Base-by-base conservation (phyloP, 37 sponge, comb jelly and placozoan genomes). In the Halichondria panicea region DNA sequence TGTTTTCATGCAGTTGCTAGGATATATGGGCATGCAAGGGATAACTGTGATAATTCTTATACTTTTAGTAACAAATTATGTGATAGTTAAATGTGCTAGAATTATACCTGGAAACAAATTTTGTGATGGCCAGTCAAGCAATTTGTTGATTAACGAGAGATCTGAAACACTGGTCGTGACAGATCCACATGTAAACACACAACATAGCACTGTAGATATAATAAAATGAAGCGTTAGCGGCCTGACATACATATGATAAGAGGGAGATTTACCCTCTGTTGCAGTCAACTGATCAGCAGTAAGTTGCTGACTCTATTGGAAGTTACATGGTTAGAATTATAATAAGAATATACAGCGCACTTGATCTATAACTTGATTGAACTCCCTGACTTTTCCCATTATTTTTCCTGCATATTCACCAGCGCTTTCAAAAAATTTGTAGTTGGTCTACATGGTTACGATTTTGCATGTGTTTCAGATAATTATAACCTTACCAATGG, bases 371-470 rank as follows among this genome's bases (percentile, higher is more conserved):
- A 64, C 18, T 12, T 55, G 48, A 55, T 82, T 92, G 64, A 87
- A 87, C 61, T 87, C 88, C 7, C 32, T 76, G 0, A 92, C 65
- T 43, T 91, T 91, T 7, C 50, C 74, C 31, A 85, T 41, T 39
- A 91, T 77, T 57, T 91, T 91, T 0, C 65, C 70, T 27, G 63
- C 74, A 68, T 91, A 91, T 22, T 86, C 91, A 40, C 34, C 50
- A 6, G 91, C 68, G 28, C 82, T 82, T 18, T 59, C 40, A 43
- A 86, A 91, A 2, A 69, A 44, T 71, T 91, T 81, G 55, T 62
- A 86, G 32, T 27, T 62, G 38, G 43, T 74, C 86, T 85, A 48
- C 8, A 24, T 34, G 21, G 34, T 21, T 35, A 48, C 18, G 1
- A 55, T 4, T 7, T 24, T 4, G 43, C 67, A 66, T 3, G 2